Evolutionary conservation across 2,113 vertebrate species (phyloP), one percentile per base, ranked within the genome.

Genomic region (Nycticorax nycticorax): DNA sequence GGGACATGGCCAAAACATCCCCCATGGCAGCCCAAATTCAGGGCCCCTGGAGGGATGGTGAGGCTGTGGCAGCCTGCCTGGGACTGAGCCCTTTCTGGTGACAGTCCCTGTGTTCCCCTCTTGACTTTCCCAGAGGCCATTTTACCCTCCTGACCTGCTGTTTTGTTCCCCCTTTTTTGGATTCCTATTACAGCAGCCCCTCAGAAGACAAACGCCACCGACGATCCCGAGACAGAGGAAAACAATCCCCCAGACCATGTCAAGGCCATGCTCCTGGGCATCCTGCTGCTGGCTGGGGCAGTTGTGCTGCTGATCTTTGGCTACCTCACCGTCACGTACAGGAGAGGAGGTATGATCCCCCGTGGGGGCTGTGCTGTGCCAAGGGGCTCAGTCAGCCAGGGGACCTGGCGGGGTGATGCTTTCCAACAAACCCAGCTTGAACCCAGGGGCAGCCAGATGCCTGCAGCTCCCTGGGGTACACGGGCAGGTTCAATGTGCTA

Each of bases 341-440:
- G 63, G 71, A 96, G 67, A 90, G 73, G 92, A 97, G 85, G 97
- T 98, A 96, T 3, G 87, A 52, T 72, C 6, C 23, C 14, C 17
- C 1, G 2, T 7, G 10, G 27, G 32, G 39, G 5, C 24, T 18
- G 14, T 37, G 22, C 60, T 47, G 14, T 2, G 2, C 35, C 4
- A 2, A 41, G 67, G 35, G 47, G 27, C 43, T 69, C 20, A 35
- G 27, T 57, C 39, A 68, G 21, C 30, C 30, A 47, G 26, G 23
- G n/a, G 7, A 41, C 52, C 26, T 20, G 35, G 23, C 1, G 4
- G 26, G 24, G 10, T 87, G 43, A 69, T 50, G 48, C 19, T 75
- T 10, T 39, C 33, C 39, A 56, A 27, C 19, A 92, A 81, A 55
- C 60, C 24, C 37, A 53, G 9, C 35, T 92, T 62, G 14, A 39